Evolutionary conservation across 2,888 invertebrate species (phyloP), one percentile per base, ranked within the genome.

Genomic region (Hypomecis atomaria): DNA sequence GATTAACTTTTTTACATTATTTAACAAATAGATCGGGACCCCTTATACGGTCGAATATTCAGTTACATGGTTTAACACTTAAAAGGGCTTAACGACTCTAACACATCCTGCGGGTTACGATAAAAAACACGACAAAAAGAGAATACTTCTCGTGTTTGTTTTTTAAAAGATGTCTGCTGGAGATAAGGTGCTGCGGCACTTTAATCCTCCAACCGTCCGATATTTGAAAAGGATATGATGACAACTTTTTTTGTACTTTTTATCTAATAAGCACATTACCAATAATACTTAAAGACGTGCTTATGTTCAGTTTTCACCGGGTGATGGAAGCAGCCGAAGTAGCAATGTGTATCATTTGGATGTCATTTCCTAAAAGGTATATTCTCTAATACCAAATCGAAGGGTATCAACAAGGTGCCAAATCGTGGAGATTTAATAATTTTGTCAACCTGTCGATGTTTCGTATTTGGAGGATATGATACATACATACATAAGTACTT

Each of bases 41-140:
- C 71, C 90, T 90, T 89, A 85, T 87, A 89, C 88, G 89, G 79
- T 89, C 90, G 86, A 91, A 92, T 92, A 92, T 92, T 92, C 91
- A 89, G 92, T 92, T 92, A 92, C 92, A 92, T 89, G 92, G 91
- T 92, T 92, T 92, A 92, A 92, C 92, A 92, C 92, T 92, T 92
- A 92, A 92, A 92, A 92, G 91, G 90, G 89, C 92, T 92, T 92
- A 92, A 92, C 92, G 92, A 92, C 89, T 90, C 89, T 90, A 92
- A 92, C 92, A 92, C 91, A 92, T 92, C 92, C 92, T 92, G 91
- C 91, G 92, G 91, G 90, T 90, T 91, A 91, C 92, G 89, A 90
- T 90, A 90, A 92, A 92, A 90, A 90, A 91, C 79, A 86, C 82
- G 81, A 90, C 87, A 90, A 91, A 91, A 90, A 90, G 87, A 88